Evolutionary conservation across 37 sponge, comb jelly and placozoan species (phyloP), one percentile per base, ranked within the genome.

Genomic region (Axinella damicornis): DNA sequence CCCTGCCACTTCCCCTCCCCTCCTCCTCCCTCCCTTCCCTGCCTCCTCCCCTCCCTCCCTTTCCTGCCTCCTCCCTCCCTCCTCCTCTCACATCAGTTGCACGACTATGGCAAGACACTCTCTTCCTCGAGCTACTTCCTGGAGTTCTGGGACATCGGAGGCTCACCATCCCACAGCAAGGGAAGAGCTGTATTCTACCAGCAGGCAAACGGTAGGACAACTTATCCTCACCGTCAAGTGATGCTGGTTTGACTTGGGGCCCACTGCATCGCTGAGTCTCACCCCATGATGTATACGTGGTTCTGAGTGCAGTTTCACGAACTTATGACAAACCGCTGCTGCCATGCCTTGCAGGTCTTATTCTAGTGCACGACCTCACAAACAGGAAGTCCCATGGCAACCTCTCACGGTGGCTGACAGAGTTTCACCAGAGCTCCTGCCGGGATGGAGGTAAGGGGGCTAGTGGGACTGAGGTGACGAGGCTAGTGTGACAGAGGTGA

Each of bases 61-160:
- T n/a, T n/a, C n/a, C n/a, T n/a, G n/a, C n/a, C n/a, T n/a, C n/a
- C n/a, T n/a, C n/a, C n/a, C n/a, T n/a, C n/a, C n/a, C n/a, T n/a
- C n/a, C n/a, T n/a, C n/a, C 69, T 18, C 61, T 34, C 30, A 41
- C 39, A 35, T 18, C 61, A 90, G 92, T 16, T 92, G 19, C 88
- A 92, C 27, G 88, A 87, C 35, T 87, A 77, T 54, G 71, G 71
- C 70, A 53, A 61, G 57, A 38, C 90, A 32, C 70, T 74, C 0
- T 67, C 78, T 53, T 63, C 85, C 1, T 72, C 78, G 18, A 71
- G 39, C 62, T 92, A 85, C 88, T 99, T 93, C 74, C 75, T 99
- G 36, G 99, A 99, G 83, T 81, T 99, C 61, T 99, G 97, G 97
- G 99, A 99, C 54, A 79, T 99, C 0, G 99, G 99, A 13, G 97